Percentiles rank a stretch among this genome's conserved stretches.
phyloP scores from a whole-genome alignment of 2,113 vertebrate genomes.

The Callipepla squamata region DNA sequence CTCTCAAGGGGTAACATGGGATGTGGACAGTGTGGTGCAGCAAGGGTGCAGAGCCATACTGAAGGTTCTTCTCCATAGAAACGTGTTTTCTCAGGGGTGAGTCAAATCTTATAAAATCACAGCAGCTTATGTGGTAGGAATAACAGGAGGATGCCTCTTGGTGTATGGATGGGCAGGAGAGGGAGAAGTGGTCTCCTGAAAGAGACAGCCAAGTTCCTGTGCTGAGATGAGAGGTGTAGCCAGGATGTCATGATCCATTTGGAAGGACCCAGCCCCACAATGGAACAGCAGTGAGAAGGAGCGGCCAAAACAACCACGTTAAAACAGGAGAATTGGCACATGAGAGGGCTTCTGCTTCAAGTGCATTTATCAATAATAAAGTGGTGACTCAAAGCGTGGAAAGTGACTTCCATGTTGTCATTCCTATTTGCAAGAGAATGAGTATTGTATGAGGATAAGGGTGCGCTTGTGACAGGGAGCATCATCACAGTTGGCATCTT shows the following conservation, averaged over 20 bases:
- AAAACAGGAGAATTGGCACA: not conserved
- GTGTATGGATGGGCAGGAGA: fast-evolving
- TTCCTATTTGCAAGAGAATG: not conserved
- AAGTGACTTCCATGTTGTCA: not conserved
- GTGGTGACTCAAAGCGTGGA: not conserved
- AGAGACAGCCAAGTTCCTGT: not conserved
- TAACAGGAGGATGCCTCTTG: not conserved
- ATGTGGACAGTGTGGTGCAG: not conserved
- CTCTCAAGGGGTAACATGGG: fast-evolving
- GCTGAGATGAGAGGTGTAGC: not conserved
- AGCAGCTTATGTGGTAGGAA: not conserved
- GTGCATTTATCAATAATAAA: not conserved
- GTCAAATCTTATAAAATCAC: not conserved
- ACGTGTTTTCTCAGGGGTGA: not conserved
- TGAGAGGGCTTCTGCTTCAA: not conserved
- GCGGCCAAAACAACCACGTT: fast-evolving
- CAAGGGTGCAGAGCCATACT: not conserved
- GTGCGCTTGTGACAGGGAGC: not conserved
- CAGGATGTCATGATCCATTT: fast-evolving
- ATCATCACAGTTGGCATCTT: constrained; percentile 10
- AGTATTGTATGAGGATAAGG: not conserved
- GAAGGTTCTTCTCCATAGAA: not conserved
- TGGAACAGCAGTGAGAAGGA: not conserved
- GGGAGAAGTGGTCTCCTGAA: not conserved
- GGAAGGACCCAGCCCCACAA: not conserved